Conservation (phyloP, 64 coral and sea anemone genomes). For the Pocillopora damicornis region DNA sequence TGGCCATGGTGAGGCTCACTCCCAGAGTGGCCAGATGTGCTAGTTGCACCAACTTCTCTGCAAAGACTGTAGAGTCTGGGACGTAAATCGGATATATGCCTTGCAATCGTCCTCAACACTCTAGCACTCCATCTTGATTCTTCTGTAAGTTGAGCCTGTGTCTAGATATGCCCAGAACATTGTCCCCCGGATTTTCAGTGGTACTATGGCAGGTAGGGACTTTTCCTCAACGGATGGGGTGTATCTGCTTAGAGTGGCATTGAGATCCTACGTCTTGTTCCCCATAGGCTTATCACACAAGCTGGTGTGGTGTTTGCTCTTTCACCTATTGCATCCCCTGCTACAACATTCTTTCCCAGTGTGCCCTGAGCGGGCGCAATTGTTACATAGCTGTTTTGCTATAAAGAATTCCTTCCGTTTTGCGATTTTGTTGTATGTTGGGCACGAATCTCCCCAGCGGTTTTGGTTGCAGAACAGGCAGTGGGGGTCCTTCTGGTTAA, state of each 20-base stretch:
- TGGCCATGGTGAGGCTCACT: too few relatives aligned
- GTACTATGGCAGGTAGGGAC: slow-evolving; percentile 38
- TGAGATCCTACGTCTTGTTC: slow-evolving; percentile 18
- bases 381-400: slow-evolving; percentile 57
- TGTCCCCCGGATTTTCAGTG: not conserved
- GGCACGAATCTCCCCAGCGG: slow-evolving; percentile 61
- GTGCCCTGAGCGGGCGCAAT: slow-evolving; percentile 29
- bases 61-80: too few relatives aligned
- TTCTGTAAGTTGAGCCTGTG: too few relatives aligned
- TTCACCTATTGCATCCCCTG: slow-evolving; percentile 50
- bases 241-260: slow-evolving; percentile 33
- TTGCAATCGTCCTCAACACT: too few relatives aligned
- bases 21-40: too few relatives aligned
- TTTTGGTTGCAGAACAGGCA: slow-evolving; percentile 21
- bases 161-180: slow-evolving; percentile 45
- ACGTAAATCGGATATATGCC: too few relatives aligned
- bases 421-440: slow-evolving; percentile 20
- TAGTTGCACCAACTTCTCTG: too few relatives aligned
- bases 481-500: slow-evolving; percentile 20
- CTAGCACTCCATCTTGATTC: too few relatives aligned
- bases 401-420: slow-evolving; percentile 51
- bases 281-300: slow-evolving; percentile 32
- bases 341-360: slow-evolving; percentile 31
- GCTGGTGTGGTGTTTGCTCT: slow-evolving; percentile 47
- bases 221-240: slow-evolving; percentile 36